Conservation (phyloP, 1,140 invertebrate species). For the Drosophila nigrodunni region DNA sequence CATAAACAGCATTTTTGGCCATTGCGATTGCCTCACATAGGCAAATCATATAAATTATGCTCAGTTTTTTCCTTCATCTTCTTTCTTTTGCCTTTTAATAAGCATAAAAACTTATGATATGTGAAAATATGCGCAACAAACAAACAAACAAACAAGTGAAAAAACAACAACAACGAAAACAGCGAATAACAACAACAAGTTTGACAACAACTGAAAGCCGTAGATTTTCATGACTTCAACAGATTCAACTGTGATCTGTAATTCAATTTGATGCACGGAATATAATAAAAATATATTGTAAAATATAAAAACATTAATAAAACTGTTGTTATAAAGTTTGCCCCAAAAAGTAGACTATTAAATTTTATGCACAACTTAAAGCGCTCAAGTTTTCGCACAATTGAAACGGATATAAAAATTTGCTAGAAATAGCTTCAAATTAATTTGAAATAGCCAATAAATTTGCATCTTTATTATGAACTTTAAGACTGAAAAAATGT, state of each 20-base stretch:
- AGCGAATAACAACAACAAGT: neutral
- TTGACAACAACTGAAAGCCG: slow-evolving; percentile 8
- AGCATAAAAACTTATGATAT: slow-evolving; percentile 83
- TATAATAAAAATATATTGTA: slow-evolving; percentile 21
- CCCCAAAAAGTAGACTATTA: slow-evolving; percentile 14
- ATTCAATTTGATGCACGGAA: slow-evolving; percentile 22
- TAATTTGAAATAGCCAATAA: too few species aligned
- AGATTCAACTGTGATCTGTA: slow-evolving; percentile 30
- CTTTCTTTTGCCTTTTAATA: slow-evolving; percentile 72
- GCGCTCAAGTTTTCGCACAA: neutral
- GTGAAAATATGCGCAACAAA: slow-evolving; percentile 82
- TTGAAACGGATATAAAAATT: too few species aligned
- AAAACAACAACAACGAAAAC: slow-evolving; percentile 1
- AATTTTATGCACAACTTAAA: slow-evolving; percentile 18
- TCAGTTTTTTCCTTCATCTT: slow-evolving; percentile 55
- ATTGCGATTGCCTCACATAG: slow-evolving; percentile 74
- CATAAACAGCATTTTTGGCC: slow-evolving; percentile 78
- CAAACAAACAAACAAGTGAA: slow-evolving; percentile 59
- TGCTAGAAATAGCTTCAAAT: too few species aligned
- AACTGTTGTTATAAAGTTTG: slow-evolving; percentile 9
- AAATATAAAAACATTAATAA: slow-evolving; percentile 11
- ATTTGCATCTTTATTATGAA: too few species aligned
- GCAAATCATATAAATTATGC: slow-evolving; percentile 83
- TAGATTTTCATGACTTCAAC: slow-evolving; percentile 31
- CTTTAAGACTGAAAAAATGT: too few species aligned